These are phyloP conservation scores for Pachypeltis micranthus DNA, from an alignment of 1,140 invertebrate genomes.

Conservation along the genomic window DNA sequence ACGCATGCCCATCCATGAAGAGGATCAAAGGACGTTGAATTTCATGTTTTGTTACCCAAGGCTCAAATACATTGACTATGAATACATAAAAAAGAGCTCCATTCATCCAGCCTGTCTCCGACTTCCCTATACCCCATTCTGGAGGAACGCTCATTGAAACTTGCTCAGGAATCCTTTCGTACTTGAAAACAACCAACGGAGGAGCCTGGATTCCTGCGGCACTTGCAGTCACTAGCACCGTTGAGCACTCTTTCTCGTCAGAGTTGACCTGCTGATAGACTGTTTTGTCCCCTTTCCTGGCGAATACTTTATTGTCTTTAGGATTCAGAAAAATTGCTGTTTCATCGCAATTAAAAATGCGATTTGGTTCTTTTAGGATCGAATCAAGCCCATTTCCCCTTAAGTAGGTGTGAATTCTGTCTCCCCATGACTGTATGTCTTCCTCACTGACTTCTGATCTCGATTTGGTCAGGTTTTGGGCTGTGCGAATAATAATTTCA, in stretches of 20 bases:
- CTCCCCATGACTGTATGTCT: conserved; percentile 30
- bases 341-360: conserved; percentile 24
- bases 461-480: conserved; percentile 28
- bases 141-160: conserved; percentile 28
- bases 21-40: too few relatives aligned
- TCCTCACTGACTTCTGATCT: conserved; percentile 27
- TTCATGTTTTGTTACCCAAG: too few relatives aligned
- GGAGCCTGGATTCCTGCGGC: conserved; percentile 29
- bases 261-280: conserved; percentile 1
- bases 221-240: conserved; percentile 16
- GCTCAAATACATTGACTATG: conserved; percentile 7
- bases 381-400: conserved; percentile 17
- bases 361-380: conserved; percentile 23
- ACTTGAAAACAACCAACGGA: conserved; percentile 31
- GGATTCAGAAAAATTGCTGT: conserved; percentile 17
- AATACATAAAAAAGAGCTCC: conserved; percentile 31
- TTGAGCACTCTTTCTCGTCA: conserved; percentile 20
- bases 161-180: conserved; percentile 28
- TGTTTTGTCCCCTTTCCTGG: conserved; percentile 5
- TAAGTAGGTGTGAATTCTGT: conserved; percentile 27
- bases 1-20: too few relatives aligned
- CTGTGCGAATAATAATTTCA: conserved; percentile 23
- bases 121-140: conserved; percentile 30
- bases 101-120: conserved; percentile 36
- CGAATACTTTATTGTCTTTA: conserved; percentile 13